A percentile compares a stretch with the other conserved stretches of the same genome.
These are phyloP conservation scores for Epirrhoe tristata DNA, from an alignment of 2,888 invertebrate genomes.

Conservation along the genomic window DNA sequence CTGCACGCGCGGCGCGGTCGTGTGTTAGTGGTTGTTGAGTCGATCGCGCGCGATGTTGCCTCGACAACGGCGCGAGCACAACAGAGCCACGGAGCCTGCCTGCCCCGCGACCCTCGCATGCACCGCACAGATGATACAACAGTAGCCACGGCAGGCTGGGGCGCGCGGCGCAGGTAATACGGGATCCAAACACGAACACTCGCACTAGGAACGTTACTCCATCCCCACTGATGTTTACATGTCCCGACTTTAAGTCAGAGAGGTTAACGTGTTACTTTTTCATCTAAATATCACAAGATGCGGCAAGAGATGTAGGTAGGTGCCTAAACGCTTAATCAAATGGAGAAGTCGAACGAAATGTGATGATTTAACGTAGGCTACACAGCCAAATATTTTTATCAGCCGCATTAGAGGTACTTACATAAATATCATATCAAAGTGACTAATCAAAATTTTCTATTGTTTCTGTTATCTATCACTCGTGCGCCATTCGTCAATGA, in stretches of 20 bases:
- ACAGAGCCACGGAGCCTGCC: constrained; percentile 68
- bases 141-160: constrained; percentile 35
- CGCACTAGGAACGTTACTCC: neutral
- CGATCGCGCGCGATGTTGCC: constrained; percentile 66
- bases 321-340: neutral
- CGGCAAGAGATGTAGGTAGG: neutral
- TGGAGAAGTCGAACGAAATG: too few species aligned
- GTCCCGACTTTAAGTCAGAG: neutral
- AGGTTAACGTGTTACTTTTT: neutral
- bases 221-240: neutral
- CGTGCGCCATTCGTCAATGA: neutral
- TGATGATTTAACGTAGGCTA: neutral
- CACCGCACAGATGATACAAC: constrained; percentile 60
- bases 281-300: neutral
- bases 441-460: constrained; percentile 14
- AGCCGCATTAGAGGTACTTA: neutral
- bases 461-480: constrained; percentile 23
- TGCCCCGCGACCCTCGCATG: constrained; percentile 48
- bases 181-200: neutral
- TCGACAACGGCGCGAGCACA: constrained; percentile 77
- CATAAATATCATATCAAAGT: constrained; percentile 9
- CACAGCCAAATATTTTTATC: constrained; percentile 10
- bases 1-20: constrained; percentile 47
- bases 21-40: constrained; percentile 53
- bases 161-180: constrained; percentile 45